Base-by-base conservation (phyloP, 2,113 vertebrate species). In the Ailurus styani region DNA sequence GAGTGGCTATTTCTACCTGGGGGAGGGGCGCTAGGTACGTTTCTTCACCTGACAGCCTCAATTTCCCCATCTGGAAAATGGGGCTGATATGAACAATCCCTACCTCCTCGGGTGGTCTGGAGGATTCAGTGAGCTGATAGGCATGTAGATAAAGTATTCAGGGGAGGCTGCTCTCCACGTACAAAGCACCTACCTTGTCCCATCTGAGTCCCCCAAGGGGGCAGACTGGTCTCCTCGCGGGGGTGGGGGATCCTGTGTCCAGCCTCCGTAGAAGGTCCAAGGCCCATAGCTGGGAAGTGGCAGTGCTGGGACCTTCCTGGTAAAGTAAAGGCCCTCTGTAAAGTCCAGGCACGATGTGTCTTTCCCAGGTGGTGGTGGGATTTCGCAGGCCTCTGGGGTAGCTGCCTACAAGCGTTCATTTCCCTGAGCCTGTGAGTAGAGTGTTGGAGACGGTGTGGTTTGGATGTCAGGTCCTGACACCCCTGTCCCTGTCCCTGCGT, bases 341-440 rank as follows among this genome's bases (percentile, higher is more conserved):
- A 64, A 11, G 8, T 0, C 0, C 0, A 11, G 40, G n/a, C 0
- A 1, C 13, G 57, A 0, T 0, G 1, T 3, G 37, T 52, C 66
- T 66, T 25, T 40, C 29, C 13, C 10, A 11, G 14, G 34, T 3
- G n/a, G 15, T 34, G 64, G 42, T 31, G 37, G 72, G 27, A 6
- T 0, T 9, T 10, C 3, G 50, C 0, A 21, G 31, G 45, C 55
- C 73, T 52, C 70, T 0, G 0, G 1, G 4, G 13, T 37, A 20
- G 50, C 23, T 2, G 0, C 0, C 55, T 17, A 7, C 6, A 25
- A 3, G 14, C 6, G 4, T 17, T 37, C 12, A 3, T 23, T 14
- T 20, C 40, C 23, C 13, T 0, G 18, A 37, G 15, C 21, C 82
- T 23, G 0, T 1, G 23, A 12, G 37, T 64, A 45, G 72, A 15